Base-by-base conservation (phyloP, 2,113 vertebrate genomes). In the Zosterops pallidus region DNA sequence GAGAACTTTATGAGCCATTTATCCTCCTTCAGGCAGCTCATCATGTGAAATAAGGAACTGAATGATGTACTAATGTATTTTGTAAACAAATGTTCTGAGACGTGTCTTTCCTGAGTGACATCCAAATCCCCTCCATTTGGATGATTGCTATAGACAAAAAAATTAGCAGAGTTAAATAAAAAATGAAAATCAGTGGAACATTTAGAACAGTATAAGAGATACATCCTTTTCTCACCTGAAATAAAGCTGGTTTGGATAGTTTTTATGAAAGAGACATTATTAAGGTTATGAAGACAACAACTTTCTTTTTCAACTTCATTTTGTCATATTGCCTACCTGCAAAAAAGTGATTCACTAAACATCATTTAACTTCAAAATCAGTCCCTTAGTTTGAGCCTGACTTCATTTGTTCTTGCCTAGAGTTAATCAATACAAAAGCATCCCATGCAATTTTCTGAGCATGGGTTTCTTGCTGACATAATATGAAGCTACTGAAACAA, bases 1-100 rank as follows among this genome's bases (percentile, higher is more conserved):
- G 93, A 97, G 86, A 94, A 95, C 53, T 83, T 74, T 87, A 76
- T 97, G 85, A 96, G 70, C 67, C 85, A 95, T 93, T 97, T 90
- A 91, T 88, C 67, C 83, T 86, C 79, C 88, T 95, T 83, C 41
- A 91, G 69, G 72, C 74, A 95, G 70, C 59, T 39, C 88, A 86
- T 96, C 53, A 70, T 72, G 49, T 92, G 56, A 72, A 93, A 89
- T 93, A 78, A 95, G 57, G 68, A 96, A 90, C 39, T 95, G 94
- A 96, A 87, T 65, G 62, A 87, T 82, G 79, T 78, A 69, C 26
- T 90, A 93, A 90, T 68, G 46, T 50, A 22, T 39, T 71, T 41
- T 95, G 29, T 75, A 86, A 90, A 49, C 75, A 74, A 67, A 98
- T 94, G 74, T 26, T 69, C 41, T 87, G 88, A 68, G 85, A 92